Conservation (phyloP, 2,888 invertebrate genomes). For the Leptodirus hochenwartii region DNA sequence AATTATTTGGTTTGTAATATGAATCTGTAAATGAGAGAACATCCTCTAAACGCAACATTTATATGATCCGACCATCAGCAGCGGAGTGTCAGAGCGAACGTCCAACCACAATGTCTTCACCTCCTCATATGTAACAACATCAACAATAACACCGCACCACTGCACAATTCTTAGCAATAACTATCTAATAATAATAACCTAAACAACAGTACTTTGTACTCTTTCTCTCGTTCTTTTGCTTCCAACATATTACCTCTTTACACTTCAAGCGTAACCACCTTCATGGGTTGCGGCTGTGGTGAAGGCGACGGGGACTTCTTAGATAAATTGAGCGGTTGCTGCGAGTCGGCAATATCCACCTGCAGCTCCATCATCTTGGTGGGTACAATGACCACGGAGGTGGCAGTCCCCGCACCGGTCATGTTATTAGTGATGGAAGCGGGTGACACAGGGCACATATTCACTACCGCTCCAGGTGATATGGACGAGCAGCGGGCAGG, state of each 20-base stretch:
- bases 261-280: slow-evolving; percentile 26
- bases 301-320: slow-evolving; percentile 68
- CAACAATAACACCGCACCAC: no score
- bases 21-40: no score
- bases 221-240: no score
- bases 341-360: slow-evolving; percentile 65
- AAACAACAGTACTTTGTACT: no score
- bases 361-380: slow-evolving; percentile 53
- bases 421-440: slow-evolving; percentile 27
- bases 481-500: slow-evolving; percentile 23
- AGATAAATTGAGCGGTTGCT: slow-evolving; percentile 75
- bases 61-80: no score
- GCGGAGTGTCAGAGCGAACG: no score
- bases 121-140: no score
- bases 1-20: slow-evolving; percentile 32
- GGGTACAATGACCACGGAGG: slow-evolving; percentile 23
- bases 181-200: no score
- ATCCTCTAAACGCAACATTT: no score
- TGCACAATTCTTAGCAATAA: no score
- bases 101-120: no score
- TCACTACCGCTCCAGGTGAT: slow-evolving; percentile 28
- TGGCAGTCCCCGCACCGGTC: slow-evolving; percentile 26
- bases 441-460: slow-evolving; percentile 21
- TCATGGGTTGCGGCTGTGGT: slow-evolving; percentile 42
- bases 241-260: slow-evolving; percentile 14